These are phyloP conservation scores for Drosophila falleni DNA, from an alignment of 2,888 invertebrate species.

Conservation along the genomic window DNA sequence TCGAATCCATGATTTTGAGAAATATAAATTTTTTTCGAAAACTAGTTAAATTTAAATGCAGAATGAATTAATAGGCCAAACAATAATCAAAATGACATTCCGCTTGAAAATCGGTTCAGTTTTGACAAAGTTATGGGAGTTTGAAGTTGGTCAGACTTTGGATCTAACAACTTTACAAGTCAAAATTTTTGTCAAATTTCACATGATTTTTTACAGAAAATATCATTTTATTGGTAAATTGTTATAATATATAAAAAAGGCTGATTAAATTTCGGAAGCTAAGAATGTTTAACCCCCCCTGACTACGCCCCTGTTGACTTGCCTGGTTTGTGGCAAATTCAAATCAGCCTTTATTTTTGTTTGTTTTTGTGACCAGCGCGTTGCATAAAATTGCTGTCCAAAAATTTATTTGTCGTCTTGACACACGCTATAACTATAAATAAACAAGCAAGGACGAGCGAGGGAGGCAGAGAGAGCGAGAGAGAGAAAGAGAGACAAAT, in stretches of 20 bases:
- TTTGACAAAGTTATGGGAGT: no score
- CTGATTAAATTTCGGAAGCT: background rate
- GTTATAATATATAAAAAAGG: no score
- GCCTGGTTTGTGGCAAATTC: conserved; percentile 38
- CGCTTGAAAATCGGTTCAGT: no score
- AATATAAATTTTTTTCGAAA: no score
- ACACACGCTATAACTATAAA: conserved; percentile 61
- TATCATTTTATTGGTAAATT: background rate
- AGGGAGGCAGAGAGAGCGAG: background rate
- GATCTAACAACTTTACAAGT: no score
- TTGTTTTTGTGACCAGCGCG: conserved; percentile 41
- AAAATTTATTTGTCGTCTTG: conserved; percentile 62
- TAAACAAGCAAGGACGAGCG: conserved; percentile 42
- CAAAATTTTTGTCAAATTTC: no score
- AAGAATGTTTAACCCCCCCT: background rate
- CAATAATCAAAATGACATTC: no score
- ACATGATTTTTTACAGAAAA: background rate
- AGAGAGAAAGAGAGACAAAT: background rate
- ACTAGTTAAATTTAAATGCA: no score
- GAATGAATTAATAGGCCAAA: no score
- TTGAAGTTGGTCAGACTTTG: no score
- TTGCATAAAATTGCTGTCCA: conserved; percentile 65
- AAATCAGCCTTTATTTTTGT: conserved; percentile 48
- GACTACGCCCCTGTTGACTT: background rate
- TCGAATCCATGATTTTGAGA: no score